phyloP scores from a whole-genome alignment of 2,797 vertebrate species.

The Carcharodon carcharias region DNA sequence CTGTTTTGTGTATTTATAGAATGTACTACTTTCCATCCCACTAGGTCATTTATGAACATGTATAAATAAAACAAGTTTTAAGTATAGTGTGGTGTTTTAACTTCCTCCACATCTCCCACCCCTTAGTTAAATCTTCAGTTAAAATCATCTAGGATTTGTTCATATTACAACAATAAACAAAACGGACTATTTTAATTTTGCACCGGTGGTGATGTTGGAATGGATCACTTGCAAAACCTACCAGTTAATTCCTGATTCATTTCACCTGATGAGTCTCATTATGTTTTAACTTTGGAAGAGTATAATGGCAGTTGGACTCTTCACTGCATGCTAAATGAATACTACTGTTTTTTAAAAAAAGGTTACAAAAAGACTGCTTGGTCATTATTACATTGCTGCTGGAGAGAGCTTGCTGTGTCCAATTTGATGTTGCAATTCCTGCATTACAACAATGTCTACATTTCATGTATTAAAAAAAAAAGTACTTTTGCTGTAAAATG shows the following conservation, averaged over 20 bases:
- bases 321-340: not conserved
- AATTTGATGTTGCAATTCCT: not conserved
- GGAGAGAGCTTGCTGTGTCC: not conserved
- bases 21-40: conserved; percentile 6
- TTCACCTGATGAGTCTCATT: not conserved
- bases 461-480: not conserved
- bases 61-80: conserved; percentile 26
- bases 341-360: no score
- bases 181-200: not conserved
- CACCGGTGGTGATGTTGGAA: not conserved
- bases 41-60: conserved; percentile 14
- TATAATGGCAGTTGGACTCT: not conserved
- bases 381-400: not conserved
- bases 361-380: not conserved
- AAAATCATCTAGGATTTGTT: not conserved
- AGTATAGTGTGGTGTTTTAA: conserved; percentile 7
- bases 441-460: not conserved
- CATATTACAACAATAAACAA: not conserved
- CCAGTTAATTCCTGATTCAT: not conserved
- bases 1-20: conserved; percentile 33
- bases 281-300: not conserved
- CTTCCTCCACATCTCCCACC: not conserved
- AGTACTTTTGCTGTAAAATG: not conserved
- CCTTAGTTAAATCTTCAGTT: not conserved
- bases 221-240: not conserved